phyloP scores from a whole-genome alignment of 2,113 vertebrate genomes.

The Chaetodon trifascialis region DNA sequence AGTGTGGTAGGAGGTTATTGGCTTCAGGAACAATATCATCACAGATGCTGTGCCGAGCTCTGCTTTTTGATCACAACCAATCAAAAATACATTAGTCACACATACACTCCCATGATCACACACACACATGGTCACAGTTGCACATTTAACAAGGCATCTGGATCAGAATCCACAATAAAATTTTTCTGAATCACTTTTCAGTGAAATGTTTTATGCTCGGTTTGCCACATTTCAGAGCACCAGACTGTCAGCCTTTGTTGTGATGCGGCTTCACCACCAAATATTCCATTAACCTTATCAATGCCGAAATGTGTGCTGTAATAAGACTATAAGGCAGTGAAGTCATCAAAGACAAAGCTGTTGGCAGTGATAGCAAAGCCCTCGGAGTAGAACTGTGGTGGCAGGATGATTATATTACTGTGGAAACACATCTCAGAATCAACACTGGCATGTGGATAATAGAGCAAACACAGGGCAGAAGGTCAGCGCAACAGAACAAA shows the following conservation, averaged over 20 bases:
- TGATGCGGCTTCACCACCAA: background rate
- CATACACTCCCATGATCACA: background rate
- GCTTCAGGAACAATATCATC: constrained; percentile 48
- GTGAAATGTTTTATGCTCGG: background rate
- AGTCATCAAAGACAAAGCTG: background rate
- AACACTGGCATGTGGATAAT: constrained; percentile 7
- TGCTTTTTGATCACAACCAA: constrained; percentile 57
- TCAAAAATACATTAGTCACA: constrained; percentile 58
- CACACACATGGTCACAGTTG: background rate
- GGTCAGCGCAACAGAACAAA: constrained; percentile 25
- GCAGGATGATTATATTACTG: background rate
- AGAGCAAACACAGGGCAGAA: constrained; percentile 12
- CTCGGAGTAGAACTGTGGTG: background rate
- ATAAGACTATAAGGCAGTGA: background rate
- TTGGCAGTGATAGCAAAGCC: background rate
- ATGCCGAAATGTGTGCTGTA: background rate
- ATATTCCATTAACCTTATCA: background rate
- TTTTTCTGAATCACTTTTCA: background rate
- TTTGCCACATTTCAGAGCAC: background rate
- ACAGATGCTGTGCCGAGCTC: constrained; percentile 41
- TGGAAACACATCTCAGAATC: constrained; percentile 11
- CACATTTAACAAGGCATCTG: background rate
- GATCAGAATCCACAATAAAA: background rate
- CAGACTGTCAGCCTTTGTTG: background rate
- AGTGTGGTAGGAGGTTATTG: constrained; percentile 51